These are phyloP conservation scores for Strigops habroptila DNA, from an alignment of 2,113 vertebrate genomes.

Conservation along the genomic window DNA sequence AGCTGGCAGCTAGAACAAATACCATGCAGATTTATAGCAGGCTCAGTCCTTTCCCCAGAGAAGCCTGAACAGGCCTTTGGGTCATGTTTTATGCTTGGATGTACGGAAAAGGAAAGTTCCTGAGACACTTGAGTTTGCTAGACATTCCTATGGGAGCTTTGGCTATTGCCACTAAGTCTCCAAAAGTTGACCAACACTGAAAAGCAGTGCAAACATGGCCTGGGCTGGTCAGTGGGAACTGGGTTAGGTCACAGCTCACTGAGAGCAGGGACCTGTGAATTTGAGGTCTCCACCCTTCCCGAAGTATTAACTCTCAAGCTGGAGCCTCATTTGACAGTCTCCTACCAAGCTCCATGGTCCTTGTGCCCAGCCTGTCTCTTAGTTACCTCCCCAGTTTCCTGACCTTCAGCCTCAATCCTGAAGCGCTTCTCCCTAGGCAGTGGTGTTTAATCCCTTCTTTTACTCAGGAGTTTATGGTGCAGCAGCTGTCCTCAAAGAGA, in stretches of 20 bases:
- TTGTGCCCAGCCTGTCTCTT: background rate
- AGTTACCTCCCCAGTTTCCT: background rate
- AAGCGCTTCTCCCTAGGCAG: background rate
- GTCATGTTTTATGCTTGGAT: background rate
- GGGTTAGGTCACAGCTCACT: background rate
- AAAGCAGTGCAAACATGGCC: background rate
- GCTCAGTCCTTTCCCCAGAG: background rate
- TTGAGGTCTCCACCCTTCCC: background rate
- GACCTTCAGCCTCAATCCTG: background rate
- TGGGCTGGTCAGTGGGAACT: background rate
- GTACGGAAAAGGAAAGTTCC: background rate
- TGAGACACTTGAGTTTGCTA: background rate
- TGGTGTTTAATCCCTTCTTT: background rate
- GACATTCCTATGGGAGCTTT: background rate
- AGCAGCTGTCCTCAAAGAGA: background rate
- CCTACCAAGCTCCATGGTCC: background rate
- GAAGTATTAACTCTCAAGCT: background rate
- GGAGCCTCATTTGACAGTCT: background rate
- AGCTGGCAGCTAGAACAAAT: background rate
- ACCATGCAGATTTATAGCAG: background rate
- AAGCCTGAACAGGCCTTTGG: background rate
- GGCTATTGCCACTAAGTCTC: background rate
- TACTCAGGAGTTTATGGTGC: background rate
- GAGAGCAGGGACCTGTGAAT: fast-evolving
- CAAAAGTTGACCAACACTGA: background rate